phyloP scores from a whole-genome alignment of 2,113 vertebrate species.

The Murina feae region DNA sequence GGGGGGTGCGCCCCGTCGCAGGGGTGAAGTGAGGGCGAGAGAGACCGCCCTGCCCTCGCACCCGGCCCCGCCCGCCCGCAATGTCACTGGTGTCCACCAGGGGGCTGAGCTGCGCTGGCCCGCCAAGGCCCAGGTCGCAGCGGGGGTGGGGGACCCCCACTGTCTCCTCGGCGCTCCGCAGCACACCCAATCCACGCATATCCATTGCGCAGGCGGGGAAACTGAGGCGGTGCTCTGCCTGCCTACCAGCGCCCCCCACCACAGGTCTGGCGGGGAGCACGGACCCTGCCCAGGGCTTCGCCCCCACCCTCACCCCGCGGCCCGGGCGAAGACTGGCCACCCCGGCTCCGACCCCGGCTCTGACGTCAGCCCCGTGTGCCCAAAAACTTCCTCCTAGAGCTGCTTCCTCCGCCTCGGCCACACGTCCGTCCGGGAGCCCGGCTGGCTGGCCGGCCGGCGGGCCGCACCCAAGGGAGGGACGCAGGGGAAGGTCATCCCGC shows the following conservation, averaged over 20 bases:
- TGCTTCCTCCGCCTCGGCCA: background rate
- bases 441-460: background rate
- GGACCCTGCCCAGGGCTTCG: no score
- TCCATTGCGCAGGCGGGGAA: background rate
- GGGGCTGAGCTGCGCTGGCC: background rate
- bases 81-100: background rate
- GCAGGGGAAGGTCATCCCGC: background rate
- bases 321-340: background rate
- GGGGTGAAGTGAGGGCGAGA: background rate
- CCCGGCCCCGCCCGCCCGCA: background rate
- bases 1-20: background rate
- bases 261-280: background rate
- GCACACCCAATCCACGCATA: background rate
- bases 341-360: background rate
- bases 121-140: background rate
- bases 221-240: background rate
- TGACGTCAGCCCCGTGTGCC: slow-evolving; percentile 25
- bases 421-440: background rate
- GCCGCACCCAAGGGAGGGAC: background rate
- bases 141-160: background rate
- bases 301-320: background rate
- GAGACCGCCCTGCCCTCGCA: background rate
- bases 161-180: background rate
- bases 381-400: slow-evolving; percentile 36
- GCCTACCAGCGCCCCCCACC: background rate